Percentiles rank a stretch among this genome's conserved stretches.
These are phyloP conservation scores for Zaprionus capensis DNA, from an alignment of 1,140 invertebrate genomes.

Conservation along the genomic window DNA sequence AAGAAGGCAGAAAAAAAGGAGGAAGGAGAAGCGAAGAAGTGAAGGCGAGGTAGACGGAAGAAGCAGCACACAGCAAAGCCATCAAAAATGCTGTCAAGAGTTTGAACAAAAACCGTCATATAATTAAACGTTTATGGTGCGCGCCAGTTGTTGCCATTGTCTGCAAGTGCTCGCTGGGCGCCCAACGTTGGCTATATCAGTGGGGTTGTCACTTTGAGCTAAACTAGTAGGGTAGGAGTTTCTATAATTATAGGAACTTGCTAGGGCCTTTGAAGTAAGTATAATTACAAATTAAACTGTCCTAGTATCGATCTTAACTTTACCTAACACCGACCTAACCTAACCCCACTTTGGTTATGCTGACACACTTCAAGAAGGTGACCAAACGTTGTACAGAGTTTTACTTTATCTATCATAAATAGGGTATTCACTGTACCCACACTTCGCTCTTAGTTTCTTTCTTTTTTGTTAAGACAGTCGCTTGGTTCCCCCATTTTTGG, in stretches of 20 bases:
- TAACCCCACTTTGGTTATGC: too few species aligned
- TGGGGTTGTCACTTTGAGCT: not conserved
- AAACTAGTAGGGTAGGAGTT: too few species aligned
- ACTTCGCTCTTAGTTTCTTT: not conserved
- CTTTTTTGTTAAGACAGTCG: slow-evolving; percentile 6
- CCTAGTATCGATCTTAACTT: not conserved
- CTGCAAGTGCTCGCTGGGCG: slow-evolving; percentile 10
- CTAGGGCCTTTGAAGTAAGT: not conserved
- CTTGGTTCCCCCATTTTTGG: slow-evolving; percentile 6
- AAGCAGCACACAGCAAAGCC: slow-evolving; percentile 1
- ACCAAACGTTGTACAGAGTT: too few species aligned
- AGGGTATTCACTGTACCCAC: not conserved
- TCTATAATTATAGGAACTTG: not conserved
- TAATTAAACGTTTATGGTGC: slow-evolving; percentile 60
- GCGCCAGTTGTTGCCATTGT: slow-evolving; percentile 27
- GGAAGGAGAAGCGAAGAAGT: not conserved
- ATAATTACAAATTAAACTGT: not conserved
- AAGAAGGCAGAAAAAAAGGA: not conserved
- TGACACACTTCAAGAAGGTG: not conserved
- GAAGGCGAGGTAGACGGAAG: not conserved
- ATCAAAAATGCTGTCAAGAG: slow-evolving; percentile 20
- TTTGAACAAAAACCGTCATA: slow-evolving; percentile 35
- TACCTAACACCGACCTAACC: too few species aligned
- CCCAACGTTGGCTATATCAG: not conserved
- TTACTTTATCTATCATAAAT: too few species aligned